Conservation (phyloP, 2,888 invertebrate genomes). For the Glyphotaelius pellucidus region DNA sequence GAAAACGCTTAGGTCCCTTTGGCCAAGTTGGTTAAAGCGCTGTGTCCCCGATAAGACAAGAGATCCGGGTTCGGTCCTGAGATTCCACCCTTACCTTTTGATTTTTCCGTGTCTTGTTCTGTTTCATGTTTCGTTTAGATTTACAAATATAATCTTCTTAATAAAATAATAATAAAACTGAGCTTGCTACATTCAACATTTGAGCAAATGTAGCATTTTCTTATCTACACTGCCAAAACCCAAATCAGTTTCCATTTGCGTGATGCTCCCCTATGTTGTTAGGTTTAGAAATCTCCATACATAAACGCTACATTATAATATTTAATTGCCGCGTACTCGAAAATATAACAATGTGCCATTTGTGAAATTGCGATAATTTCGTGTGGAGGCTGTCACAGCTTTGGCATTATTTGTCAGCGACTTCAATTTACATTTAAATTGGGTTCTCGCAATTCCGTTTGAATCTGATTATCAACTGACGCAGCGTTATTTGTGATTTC, state of each 20-base stretch:
- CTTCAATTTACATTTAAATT: slow-evolving; percentile 44
- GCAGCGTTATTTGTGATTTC: slow-evolving; percentile 6
- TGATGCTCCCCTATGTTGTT: not conserved
- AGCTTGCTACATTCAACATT: not conserved
- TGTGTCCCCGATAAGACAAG: too few species aligned
- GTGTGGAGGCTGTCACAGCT: slow-evolving; percentile 9
- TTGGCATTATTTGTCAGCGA: slow-evolving; percentile 9
- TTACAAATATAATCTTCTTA: too few species aligned
- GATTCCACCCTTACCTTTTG: too few species aligned
- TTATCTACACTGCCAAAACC: not conserved
- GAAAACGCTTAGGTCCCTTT: too few species aligned
- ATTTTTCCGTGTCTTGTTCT: too few species aligned
- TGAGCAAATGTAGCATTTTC: not conserved
- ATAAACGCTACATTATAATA: not conserved
- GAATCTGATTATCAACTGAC: slow-evolving; percentile 20
- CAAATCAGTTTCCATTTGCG: not conserved
- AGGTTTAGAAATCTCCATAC: slow-evolving; percentile 13
- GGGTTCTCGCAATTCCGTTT: slow-evolving; percentile 23
- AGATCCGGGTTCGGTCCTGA: too few species aligned
- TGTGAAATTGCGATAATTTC: not conserved
- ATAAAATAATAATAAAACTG: not conserved
- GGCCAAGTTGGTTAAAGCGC: too few species aligned
- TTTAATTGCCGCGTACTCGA: not conserved
- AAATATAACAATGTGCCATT: slow-evolving; percentile 11
- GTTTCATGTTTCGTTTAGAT: too few species aligned